Evolutionary conservation across 2,797 vertebrate genomes (phyloP).

Genomic region (Sparus aurata): DNA sequence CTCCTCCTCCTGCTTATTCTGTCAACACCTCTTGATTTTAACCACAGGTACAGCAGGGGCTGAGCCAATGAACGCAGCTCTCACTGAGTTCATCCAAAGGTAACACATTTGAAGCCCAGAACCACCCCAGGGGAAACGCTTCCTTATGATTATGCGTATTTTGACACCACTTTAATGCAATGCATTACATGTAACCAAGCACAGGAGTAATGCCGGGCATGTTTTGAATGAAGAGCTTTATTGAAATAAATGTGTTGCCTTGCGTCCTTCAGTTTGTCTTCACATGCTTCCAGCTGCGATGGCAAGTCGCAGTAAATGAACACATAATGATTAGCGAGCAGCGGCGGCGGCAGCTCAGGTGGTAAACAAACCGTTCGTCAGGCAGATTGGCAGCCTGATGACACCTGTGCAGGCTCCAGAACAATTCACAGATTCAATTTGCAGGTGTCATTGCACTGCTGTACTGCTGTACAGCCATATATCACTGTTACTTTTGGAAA

Average conservation of each 20-base stretch:
- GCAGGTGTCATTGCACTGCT: constrained; percentile 43
- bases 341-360: constrained; percentile 49
- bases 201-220: constrained; percentile 28
- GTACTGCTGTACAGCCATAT: neutral
- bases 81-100: constrained; percentile 79
- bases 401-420: constrained; percentile 61
- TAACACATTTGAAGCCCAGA: constrained; percentile 79
- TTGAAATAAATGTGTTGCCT: constrained; percentile 59
- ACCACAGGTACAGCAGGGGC: constrained; percentile 76
- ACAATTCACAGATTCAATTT: constrained; percentile 59
- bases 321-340: constrained; percentile 67
- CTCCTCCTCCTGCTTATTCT: constrained; percentile 57
- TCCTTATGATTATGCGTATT: constrained; percentile 60
- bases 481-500: constrained; percentile 26
- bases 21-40: constrained; percentile 81
- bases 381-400: constrained; percentile 56
- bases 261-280: constrained; percentile 52
- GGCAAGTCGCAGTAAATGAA: constrained; percentile 67
- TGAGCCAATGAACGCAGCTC: constrained; percentile 72
- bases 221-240: constrained; percentile 39
- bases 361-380: constrained; percentile 79
- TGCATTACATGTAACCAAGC: constrained; percentile 55
- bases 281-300: constrained; percentile 52
- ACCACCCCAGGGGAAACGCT: constrained; percentile 66
- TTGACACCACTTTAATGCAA: constrained; percentile 69